These are phyloP conservation scores for Poeciliopsis paucimaculata DNA, from an alignment of 2,797 vertebrate genomes.

Conservation along the genomic window DNA sequence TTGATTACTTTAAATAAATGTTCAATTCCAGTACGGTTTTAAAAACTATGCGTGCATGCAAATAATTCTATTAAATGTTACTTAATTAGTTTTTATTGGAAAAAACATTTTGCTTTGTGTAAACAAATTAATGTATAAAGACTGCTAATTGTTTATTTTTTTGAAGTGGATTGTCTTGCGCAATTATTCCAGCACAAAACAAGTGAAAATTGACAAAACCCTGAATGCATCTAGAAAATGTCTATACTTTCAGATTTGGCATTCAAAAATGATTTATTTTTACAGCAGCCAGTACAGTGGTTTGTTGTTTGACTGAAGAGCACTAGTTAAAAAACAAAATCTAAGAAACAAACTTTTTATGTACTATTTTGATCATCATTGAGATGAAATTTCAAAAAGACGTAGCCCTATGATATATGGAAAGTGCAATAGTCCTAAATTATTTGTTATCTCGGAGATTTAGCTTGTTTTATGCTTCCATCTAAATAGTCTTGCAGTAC, in stretches of 20 bases:
- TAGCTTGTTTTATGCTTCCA: neutral
- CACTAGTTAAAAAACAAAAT: neutral
- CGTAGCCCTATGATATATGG: neutral
- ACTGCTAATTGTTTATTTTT: too few species aligned
- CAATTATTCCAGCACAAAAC: neutral
- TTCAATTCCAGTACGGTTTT: conserved; percentile 40
- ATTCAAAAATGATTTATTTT: neutral
- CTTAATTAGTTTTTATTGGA: conserved; percentile 24
- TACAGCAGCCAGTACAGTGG: neutral
- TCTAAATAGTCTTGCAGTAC: neutral
- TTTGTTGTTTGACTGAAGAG: neutral
- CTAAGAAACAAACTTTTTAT: neutral
- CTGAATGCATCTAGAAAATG: neutral
- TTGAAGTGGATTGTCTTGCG: neutral
- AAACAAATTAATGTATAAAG: too few species aligned
- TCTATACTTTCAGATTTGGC: neutral
- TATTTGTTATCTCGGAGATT: neutral
- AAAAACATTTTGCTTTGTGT: conserved; percentile 3
- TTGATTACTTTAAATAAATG: conserved; percentile 41
- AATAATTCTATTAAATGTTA: conserved; percentile 39
- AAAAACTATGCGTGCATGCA: conserved; percentile 28
- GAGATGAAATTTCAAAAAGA: neutral
- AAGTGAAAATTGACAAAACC: too few species aligned
- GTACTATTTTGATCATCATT: neutral
- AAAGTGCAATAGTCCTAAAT: neutral